These are phyloP conservation scores for Aleadryas rufinucha DNA, from an alignment of 2,113 vertebrate species.

Conservation along the genomic window DNA sequence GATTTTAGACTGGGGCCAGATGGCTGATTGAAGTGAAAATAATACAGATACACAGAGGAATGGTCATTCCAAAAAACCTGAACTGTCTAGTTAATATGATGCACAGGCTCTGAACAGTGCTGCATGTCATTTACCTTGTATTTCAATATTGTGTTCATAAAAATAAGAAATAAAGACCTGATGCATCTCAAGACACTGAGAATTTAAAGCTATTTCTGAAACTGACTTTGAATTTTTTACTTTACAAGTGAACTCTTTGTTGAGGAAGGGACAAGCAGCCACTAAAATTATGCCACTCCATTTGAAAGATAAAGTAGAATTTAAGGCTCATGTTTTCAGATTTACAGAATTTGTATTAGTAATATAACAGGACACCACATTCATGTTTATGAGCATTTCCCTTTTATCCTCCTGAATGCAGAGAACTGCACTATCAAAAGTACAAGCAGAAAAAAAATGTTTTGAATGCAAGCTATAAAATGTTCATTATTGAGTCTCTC, in stretches of 20 bases:
- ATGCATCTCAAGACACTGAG: background rate
- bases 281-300: background rate
- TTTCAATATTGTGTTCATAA: background rate
- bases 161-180: background rate
- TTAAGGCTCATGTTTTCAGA: background rate
- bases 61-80: background rate
- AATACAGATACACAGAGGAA: background rate
- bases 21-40: background rate
- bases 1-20: background rate
- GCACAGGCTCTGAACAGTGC: background rate
- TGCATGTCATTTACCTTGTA: background rate
- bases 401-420: background rate
- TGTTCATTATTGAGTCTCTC: background rate
- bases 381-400: background rate
- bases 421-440: background rate
- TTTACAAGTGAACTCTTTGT: background rate
- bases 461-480: background rate
- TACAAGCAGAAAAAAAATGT: background rate
- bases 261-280: background rate
- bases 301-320: background rate
- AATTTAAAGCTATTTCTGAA: conserved; percentile 14
- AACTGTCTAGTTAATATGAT: background rate
- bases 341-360: background rate
- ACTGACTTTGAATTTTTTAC: background rate
- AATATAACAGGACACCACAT: background rate